Conservation (phyloP, 2,797 vertebrate genomes). For the Hippopotamyrus pictus region DNA sequence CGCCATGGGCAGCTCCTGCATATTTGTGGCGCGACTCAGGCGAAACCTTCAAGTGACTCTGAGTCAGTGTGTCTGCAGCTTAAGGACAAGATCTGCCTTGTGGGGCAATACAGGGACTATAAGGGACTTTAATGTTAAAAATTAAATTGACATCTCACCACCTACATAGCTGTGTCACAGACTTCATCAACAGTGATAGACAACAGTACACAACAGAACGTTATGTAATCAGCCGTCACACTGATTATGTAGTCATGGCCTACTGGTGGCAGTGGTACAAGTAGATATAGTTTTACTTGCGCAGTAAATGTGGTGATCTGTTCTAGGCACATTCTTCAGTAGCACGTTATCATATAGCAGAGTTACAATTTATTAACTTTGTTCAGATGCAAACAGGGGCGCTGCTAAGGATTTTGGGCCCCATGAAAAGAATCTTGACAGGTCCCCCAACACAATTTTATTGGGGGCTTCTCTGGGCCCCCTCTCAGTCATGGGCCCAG, state of each 20-base stretch:
- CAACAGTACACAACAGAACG: not conserved
- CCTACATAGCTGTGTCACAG: not conserved
- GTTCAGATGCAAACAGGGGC: not conserved
- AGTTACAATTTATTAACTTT: not conserved
- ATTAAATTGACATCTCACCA: not conserved
- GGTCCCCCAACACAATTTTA: no score
- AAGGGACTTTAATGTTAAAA: not conserved
- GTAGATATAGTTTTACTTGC: not conserved
- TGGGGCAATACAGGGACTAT: slow-evolving; percentile 36
- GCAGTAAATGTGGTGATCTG: not conserved
- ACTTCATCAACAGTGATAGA: not conserved
- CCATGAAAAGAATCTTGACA: no score
- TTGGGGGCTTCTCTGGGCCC: no score
- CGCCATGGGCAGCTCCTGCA: slow-evolving; percentile 64
- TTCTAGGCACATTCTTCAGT: not conserved
- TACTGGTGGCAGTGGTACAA: not conserved
- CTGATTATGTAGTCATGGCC: not conserved
- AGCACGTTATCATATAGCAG: no score
- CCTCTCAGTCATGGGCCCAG: no score
- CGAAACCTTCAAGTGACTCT: slow-evolving; percentile 53
- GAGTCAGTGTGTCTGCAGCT: slow-evolving; percentile 65
- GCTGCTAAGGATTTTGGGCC: no score
- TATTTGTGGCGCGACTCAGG: slow-evolving; percentile 65
- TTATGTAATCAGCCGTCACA: not conserved
- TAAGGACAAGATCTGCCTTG: slow-evolving; percentile 55